Evolutionary conservation across 2,113 vertebrate species (phyloP).

Genomic region (Amphilophus citrinellus): DNA sequence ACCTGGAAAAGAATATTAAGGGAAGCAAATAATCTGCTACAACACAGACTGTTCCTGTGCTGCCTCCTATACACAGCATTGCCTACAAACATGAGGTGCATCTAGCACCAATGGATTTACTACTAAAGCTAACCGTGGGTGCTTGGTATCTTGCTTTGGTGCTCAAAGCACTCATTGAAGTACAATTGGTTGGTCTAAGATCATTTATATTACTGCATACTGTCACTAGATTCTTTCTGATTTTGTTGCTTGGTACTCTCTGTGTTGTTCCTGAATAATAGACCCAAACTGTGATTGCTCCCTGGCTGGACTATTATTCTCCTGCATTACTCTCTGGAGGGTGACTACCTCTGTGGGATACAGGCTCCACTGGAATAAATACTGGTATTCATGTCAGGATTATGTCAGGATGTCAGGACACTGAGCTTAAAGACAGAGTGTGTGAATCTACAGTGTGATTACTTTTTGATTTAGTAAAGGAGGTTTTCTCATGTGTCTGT

Average conservation of each 20-base stretch:
- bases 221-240: constrained; percentile 8
- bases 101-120: not conserved
- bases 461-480: not conserved
- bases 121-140: not conserved
- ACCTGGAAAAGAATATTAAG: not conserved
- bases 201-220: not conserved
- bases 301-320: not conserved
- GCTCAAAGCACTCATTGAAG: not conserved
- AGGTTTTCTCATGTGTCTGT: constrained; percentile 3
- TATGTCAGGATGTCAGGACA: constrained; percentile 4
- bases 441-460: constrained; percentile 26
- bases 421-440: not conserved
- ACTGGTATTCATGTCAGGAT: constrained; percentile 8
- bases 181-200: not conserved
- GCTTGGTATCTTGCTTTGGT: not conserved
- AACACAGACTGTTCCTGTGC: no score
- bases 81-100: no score
- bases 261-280: constrained; percentile 17
- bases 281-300: not conserved
- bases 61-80: not conserved
- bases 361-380: constrained; percentile 13
- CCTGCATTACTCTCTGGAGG: constrained; percentile 15
- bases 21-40: no score
- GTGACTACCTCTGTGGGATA: not conserved
- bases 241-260: constrained; percentile 1